Base-by-base conservation (phyloP, 2,888 invertebrate genomes). In the Oligia latruncula region DNA sequence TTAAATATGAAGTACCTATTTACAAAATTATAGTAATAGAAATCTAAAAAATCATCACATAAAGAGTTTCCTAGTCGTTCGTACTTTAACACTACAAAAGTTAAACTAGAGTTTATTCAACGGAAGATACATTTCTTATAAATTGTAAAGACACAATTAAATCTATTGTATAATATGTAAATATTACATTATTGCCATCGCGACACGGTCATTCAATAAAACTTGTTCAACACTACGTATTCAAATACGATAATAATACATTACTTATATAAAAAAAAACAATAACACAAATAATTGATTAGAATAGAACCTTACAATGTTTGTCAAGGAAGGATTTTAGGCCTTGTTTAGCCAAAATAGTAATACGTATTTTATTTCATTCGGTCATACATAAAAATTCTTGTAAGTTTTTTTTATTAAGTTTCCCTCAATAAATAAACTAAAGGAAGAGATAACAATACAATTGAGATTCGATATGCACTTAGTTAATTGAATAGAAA, bases 31-130 rank as follows among this genome's bases (percentile, higher is more conserved):
- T 89, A 81, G 75, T 78, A 81, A 91, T 89, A 90, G 88, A 90
- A 91, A 91, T 92, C 90, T 92, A 92, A 87, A 91, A 91, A 91
- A 90, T 88, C 90, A 93, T 94, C 94, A 94, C 94, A 93, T 91
- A 91, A 90, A 91, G 92, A 92, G 90, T 90, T 88, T 84, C 90
- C 89, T 91, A 89, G 74, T 87, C 87, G 89, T 89, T 90, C 82
- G 72, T 80, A 85, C 86, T 89, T 89, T 91, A 88, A 83, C 77
- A 82, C 84, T 90, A 90, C 60, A 81, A 67, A 64, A 84, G 84
- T 79, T 71, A 86, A 75, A 77, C 72, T 76, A 77, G 65, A 75
- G 55, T 78, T 83, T 79, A 64, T 74, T 75, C 58, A 72, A 80
- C 60, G 73, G 71, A 80, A 74, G 70, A 66, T 78, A 78, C 64